Conservation (phyloP, 2,113 vertebrate species). For the Podilymbus podiceps region DNA sequence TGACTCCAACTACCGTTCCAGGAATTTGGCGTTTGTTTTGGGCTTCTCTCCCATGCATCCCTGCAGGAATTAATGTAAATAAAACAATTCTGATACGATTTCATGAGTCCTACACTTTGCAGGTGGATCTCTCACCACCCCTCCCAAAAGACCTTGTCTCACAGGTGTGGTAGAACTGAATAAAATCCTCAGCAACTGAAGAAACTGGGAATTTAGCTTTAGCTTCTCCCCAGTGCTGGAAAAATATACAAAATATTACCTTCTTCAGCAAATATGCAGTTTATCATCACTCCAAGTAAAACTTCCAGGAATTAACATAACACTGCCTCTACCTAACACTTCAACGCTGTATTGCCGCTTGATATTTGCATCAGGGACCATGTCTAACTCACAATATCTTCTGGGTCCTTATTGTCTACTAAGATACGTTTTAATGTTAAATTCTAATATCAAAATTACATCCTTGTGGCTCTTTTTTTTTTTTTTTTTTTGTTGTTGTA, state of each 20-base stretch:
- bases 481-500: background rate
- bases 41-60: background rate
- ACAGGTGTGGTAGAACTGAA: background rate
- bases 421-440: background rate
- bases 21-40: background rate
- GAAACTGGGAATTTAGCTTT: background rate
- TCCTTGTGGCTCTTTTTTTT: background rate
- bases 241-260: background rate
- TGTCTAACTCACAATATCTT: background rate
- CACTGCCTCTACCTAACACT: rapidly evolving
- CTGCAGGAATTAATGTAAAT: background rate
- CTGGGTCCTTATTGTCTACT: background rate
- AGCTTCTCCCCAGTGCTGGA: background rate
- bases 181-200: background rate
- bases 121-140: rapidly evolving
- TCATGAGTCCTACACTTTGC: background rate
- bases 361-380: background rate
- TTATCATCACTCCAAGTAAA: background rate
- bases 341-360: background rate
- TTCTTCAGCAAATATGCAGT: background rate
- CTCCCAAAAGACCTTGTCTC: background rate
- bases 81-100: background rate
- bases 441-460: conserved; percentile 35
- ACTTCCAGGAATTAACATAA: background rate
- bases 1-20: background rate